These are phyloP conservation scores for Epizoanthus illoricatus DNA, from an alignment of 92 coral and sea anemone species.

Conservation along the genomic window DNA sequence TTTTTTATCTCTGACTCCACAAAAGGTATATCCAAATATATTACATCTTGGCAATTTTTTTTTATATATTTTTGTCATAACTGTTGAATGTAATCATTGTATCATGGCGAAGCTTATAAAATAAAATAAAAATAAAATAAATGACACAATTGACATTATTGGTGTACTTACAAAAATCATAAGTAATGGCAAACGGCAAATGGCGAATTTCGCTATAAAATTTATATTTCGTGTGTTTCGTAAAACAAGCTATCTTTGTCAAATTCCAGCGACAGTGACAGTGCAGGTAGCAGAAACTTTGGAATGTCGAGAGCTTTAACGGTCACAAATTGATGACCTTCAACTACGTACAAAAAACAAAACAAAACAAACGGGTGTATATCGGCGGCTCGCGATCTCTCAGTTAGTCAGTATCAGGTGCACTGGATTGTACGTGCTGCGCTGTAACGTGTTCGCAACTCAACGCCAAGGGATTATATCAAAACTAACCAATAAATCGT, in stretches of 20 bases:
- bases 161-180: neutral
- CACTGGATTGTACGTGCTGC: neutral
- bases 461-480: neutral
- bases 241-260: neutral
- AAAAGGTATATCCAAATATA: no score
- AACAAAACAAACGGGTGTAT: neutral
- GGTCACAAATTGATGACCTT: neutral
- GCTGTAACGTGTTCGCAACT: neutral
- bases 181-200: neutral
- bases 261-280: neutral
- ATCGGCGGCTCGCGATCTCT: neutral
- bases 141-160: neutral
- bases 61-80: no score
- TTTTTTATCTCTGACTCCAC: no score
- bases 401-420: neutral
- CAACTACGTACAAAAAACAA: neutral
- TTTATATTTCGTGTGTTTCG: neutral
- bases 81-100: no score
- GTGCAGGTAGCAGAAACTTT: neutral
- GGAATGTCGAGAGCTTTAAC: constrained; percentile 11
- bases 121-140: constrained; percentile 2
- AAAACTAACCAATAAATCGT: neutral
- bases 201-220: neutral
- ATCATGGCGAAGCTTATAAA: neutral
- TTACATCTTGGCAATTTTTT: no score